Evolutionary conservation across 1,140 invertebrate genomes (phyloP).

Genomic region (Penaeus indicus): DNA sequence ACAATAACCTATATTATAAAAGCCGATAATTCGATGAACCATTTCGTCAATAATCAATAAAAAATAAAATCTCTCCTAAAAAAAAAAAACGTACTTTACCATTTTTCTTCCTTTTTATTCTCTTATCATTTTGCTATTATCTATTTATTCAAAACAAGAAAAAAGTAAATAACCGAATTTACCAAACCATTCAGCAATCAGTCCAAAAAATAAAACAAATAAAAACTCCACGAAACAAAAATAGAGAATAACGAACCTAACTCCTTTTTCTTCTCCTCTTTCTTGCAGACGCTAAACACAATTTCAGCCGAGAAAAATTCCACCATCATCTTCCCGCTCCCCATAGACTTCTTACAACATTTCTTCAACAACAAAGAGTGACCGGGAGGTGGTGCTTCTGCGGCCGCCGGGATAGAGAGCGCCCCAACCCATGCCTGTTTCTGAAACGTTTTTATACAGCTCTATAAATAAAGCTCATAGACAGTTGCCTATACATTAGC

Average conservation of each 20-base stretch:
- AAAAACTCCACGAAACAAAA: background rate
- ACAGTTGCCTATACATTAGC: conserved; percentile 52
- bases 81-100: no score
- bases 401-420: background rate
- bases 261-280: background rate
- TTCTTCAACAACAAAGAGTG: conserved; percentile 55
- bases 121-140: no score
- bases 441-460: conserved; percentile 41
- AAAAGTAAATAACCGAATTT: no score
- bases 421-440: conserved; percentile 15
- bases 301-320: conserved; percentile 99
- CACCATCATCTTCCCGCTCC: conserved; percentile 96
- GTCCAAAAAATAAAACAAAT: background rate
- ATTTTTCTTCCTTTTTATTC: no score
- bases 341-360: conserved; percentile 84
- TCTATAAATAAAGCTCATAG: conserved; percentile 57
- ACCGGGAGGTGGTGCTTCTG: background rate
- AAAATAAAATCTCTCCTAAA: no score
- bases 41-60: no score
- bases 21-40: no score
- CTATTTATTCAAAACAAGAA: no score
- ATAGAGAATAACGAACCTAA: background rate
- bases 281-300: conserved; percentile 87
- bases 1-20: no score
- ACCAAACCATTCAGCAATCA: background rate